Percentiles rank a stretch among this genome's conserved stretches.
These are phyloP conservation scores for Trichoplusia ni DNA, from an alignment of 1,140 invertebrate species.

Conservation along the genomic window DNA sequence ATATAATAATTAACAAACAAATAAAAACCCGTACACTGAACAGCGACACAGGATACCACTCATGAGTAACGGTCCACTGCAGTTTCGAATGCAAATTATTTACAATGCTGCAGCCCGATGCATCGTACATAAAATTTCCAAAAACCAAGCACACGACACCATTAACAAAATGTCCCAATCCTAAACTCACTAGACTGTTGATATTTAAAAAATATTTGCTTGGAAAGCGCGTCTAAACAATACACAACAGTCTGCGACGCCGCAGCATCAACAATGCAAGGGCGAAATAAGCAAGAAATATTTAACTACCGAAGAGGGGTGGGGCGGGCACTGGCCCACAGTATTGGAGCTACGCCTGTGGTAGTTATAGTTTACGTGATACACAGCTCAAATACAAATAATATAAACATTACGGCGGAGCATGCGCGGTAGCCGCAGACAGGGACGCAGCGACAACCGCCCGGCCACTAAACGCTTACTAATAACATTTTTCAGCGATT, in stretches of 20 bases:
- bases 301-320: conserved; percentile 80
- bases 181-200: conserved; percentile 35
- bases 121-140: conserved; percentile 55
- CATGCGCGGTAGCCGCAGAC: conserved; percentile 72
- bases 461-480: conserved; percentile 26
- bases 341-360: conserved; percentile 79
- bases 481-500: conserved; percentile 21
- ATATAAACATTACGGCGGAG: conserved; percentile 81
- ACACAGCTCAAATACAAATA: conserved; percentile 83
- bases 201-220: conserved; percentile 64
- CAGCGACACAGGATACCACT: conserved; percentile 74
- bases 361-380: conserved; percentile 83
- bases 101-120: conserved; percentile 64
- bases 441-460: conserved; percentile 57
- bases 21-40: conserved; percentile 66
- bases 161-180: conserved; percentile 28
- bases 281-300: conserved; percentile 83
- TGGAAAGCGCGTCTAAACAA: conserved; percentile 72
- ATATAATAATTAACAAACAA: conserved; percentile 52
- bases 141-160: conserved; percentile 33
- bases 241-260: conserved; percentile 77
- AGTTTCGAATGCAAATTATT: conserved; percentile 75
- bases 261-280: conserved; percentile 81
- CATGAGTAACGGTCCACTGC: conserved; percentile 67
- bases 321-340: conserved; percentile 74